A percentile compares a stretch with the other conserved stretches of the same genome.
Evolutionary conservation across 1,140 invertebrate genomes (phyloP).

Genomic region (Nomia melanderi): DNA sequence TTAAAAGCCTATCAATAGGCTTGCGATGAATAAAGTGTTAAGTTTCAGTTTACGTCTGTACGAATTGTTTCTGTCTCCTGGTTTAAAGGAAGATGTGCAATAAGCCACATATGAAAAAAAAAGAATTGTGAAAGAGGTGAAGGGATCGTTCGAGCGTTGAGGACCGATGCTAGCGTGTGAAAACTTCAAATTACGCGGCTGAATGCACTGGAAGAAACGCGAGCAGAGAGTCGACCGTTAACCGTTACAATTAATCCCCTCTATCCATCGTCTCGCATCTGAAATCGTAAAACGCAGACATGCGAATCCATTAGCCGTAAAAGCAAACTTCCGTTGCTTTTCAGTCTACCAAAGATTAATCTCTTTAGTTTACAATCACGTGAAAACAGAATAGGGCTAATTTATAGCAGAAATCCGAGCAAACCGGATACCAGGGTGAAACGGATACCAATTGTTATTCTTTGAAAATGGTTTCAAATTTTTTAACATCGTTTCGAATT

Average conservation of each 20-base stretch:
- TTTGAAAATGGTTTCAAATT: too few relatives aligned
- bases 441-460: too few relatives aligned
- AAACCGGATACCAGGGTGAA: too few relatives aligned
- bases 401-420: too few relatives aligned
- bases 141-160: neutral
- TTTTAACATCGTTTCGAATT: too few relatives aligned
- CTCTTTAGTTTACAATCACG: too few relatives aligned
- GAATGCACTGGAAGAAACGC: neutral
- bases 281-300: neutral
- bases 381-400: too few relatives aligned
- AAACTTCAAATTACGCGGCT: conserved; percentile 8
- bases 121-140: conserved; percentile 1
- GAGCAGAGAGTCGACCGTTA: conserved; percentile 5
- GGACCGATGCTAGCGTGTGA: neutral
- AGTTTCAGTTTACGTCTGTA: too few relatives aligned
- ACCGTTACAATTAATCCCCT: neutral
- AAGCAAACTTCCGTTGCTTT: neutral
- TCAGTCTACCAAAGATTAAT: neutral
- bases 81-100: neutral
- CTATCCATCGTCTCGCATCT: neutral
- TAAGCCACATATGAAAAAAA: neutral
- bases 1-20: too few relatives aligned
- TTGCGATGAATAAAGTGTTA: too few relatives aligned
- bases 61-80: too few relatives aligned
- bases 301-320: neutral